Base-by-base conservation (phyloP, 2,797 vertebrate species). In the Acanthornis magna region DNA sequence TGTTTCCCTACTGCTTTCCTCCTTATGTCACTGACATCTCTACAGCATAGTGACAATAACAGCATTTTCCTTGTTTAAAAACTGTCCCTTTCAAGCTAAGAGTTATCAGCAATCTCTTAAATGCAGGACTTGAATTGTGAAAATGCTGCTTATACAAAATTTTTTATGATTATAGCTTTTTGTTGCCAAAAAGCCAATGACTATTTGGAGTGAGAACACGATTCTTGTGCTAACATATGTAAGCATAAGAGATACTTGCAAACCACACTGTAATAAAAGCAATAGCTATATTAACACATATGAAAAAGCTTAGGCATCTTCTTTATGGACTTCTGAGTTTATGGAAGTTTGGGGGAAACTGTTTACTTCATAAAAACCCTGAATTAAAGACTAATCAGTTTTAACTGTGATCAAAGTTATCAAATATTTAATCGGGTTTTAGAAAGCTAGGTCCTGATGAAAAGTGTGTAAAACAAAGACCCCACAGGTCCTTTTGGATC, bases 141-240 rank as follows among this genome's bases (percentile, higher is more conserved):
- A 95, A 93, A 48, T 2, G 21, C 60, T 85, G 48, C 50, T 93
- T 74, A 47, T 17, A 82, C 0, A 6, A 38, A 15, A 8, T 54
- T 71, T 58, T 78, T 61, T 78, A 75, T 73, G 81, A 92, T 93
- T 77, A 93, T 47, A 94, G 87, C 60, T 75, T 95, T 88, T 58
- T 77, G 72, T 77, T 95, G 88, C 89, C 70, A 88, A 85, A 87
- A 88, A 38, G 5, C 53, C 91, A 93, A 34, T 14, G 16, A 61
- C 78, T 91, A 42, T 75, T 92, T 83, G 85, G 74, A 89, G 68
- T 51, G 15, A 83, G 66, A 82, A 82, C 42, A 68, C 26, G 36
- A 73, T 40, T 91, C 54, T 66, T 67, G 7, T 80, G 73, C 58
- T 94, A 93, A 83, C 65, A 74, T 58, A 76, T 1, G 1, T 38